Conservation (phyloP, 2,888 invertebrate species). For the Cryptosula pallasiana region DNA sequence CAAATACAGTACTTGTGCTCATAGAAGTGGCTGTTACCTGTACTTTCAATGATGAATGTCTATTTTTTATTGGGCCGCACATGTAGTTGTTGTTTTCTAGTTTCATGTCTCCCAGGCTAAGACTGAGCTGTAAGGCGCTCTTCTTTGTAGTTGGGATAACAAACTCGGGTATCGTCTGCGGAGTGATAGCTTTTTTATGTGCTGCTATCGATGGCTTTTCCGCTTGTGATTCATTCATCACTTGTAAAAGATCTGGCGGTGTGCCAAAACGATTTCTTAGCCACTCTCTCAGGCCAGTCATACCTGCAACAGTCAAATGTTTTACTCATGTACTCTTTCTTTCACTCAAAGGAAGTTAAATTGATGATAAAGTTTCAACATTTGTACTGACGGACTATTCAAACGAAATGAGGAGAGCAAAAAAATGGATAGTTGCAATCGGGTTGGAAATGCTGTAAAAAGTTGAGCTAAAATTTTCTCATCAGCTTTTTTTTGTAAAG, state of each 20-base stretch:
- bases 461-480: too few species aligned
- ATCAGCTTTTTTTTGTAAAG: too few species aligned
- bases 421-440: too few species aligned
- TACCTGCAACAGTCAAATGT: too few species aligned
- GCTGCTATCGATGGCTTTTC: neutral
- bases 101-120: neutral
- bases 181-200: slow-evolving; percentile 33
- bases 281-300: slow-evolving; percentile 12
- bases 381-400: too few species aligned
- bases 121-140: neutral
- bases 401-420: too few species aligned
- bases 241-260: neutral
- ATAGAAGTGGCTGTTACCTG: neutral
- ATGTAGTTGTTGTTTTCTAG: neutral
- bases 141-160: slow-evolving; percentile 34
- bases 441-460: too few species aligned
- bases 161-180: slow-evolving; percentile 42
- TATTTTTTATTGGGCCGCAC: neutral
- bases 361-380: too few species aligned
- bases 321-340: too few species aligned
- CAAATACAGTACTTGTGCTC: too few species aligned
- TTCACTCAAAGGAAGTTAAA: too few species aligned
- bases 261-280: neutral
- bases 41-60: neutral
- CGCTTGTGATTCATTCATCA: neutral